Evolutionary conservation across 2,888 invertebrate genomes (phyloP), one percentile per base, ranked within the genome.

Genomic region (Tolmerus cingulatus): DNA sequence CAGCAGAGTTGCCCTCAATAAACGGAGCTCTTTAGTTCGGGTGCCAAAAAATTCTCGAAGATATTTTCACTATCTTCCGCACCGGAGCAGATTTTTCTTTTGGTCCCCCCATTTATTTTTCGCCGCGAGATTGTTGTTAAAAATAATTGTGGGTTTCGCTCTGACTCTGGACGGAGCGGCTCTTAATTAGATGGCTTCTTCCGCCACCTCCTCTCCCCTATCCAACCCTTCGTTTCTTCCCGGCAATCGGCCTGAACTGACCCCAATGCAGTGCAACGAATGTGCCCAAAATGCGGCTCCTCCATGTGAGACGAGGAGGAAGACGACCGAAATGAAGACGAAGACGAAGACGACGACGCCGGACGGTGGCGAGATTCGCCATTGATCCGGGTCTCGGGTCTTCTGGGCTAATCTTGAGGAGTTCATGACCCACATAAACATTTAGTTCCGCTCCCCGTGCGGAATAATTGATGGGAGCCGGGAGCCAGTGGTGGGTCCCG

Each of bases 11-110:
- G 79, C 14, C 79, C 79, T 79, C 37, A 51, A 79, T 79, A 66
- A 34, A 12, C 66, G 23, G 2, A 66, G 23, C 66, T 46, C 43
- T 46, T 4, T 23, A 34, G 66, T 19, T 23, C 66, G 27, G 0
- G 34, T 51, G 79, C 79, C 79, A 79, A 79, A 79, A 79, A 79
- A 79, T 79, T 79, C 23, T n/a, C n/a, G 30, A 66, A 79, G 79
- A 79, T 34, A 34, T 79, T 79, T 79, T 79, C 55, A 79, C 51
- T 51, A 51, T 78, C 55, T 79, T 79, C 79, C 27, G 46, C 30
- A 66, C 51, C 23, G 30, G 79, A 51, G 79, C 51, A 27, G 14
- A 78, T 40, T 78, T 79, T 51, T 79, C 40, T 55, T 46, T 51
- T 16, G 3, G 16, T 27, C 27, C 23, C 27, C 12, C 23, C 23